phyloP scores from a whole-genome alignment of 37 sponge, comb jelly and placozoan species.

The Haliclona indistincta region DNA sequence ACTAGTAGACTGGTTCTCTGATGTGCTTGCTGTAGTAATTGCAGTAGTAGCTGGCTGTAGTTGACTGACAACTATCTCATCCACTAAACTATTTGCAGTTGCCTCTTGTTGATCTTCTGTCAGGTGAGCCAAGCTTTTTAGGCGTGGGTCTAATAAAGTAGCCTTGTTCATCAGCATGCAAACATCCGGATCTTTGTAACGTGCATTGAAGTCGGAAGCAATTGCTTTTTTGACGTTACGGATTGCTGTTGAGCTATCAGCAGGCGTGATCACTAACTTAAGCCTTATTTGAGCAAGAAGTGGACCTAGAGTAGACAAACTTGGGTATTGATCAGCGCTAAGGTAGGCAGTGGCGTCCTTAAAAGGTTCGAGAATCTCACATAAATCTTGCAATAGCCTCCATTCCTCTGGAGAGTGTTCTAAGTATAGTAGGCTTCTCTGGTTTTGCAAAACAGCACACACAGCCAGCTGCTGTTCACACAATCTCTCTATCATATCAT shows the following conservation, averaged over 20 bases:
- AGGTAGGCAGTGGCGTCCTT: conserved; percentile 28
- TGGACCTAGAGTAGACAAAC: conserved; percentile 14
- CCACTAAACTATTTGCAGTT: neutral
- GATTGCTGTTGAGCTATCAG: neutral
- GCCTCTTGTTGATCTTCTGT: neutral
- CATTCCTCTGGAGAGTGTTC: conserved; percentile 26
- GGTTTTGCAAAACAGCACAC: conserved; percentile 7
- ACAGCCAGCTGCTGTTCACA: conserved; percentile 35
- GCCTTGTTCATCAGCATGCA: neutral
- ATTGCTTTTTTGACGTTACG: neutral
- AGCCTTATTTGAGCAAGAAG: neutral
- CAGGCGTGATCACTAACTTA: neutral
- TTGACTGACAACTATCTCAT: neutral
- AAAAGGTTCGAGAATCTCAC: conserved; percentile 12
- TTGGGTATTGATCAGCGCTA: conserved; percentile 11
- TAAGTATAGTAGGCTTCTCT: conserved; percentile 6
- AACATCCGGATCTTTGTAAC: neutral
- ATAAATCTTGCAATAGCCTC: conserved; percentile 15
- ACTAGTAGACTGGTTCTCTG: neutral
- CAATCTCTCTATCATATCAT: conserved; percentile 19
- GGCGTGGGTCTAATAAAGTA: conserved; percentile 2
- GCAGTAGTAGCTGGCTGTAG: neutral
- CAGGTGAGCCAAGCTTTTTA: conserved; percentile 8
- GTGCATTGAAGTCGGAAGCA: neutral
- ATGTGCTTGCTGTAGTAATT: neutral